Base-by-base conservation (phyloP, 1,140 invertebrate species). In the Calliopsis andreniformis region DNA sequence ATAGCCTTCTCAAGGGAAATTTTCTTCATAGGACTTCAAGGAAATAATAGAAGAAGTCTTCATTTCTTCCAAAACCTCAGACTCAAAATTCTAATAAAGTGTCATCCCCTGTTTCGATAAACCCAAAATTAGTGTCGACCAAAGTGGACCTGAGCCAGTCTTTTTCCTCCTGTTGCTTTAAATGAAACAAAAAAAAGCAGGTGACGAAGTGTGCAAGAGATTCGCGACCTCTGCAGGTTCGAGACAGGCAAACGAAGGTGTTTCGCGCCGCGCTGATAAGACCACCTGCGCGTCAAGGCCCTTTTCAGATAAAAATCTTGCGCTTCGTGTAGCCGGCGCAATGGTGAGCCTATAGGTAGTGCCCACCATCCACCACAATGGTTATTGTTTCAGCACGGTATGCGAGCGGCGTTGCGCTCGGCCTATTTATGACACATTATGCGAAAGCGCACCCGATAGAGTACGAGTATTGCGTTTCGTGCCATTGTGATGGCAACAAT, bases 391-490 rank as follows among this genome's bases (percentile, higher is more conserved):
- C 87, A 90, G 84, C 80, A 56, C 80, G 86, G 87, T 83, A 89
- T 87, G 87, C 87, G 82, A 83, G 87, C 71, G 66, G 68, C 78
- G 86, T 79, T 85, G 77, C 75, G 87, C 80, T 87, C 89, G 88
- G 88, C 90, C 90, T 92, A 91, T 92, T 92, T 92, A 92, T 92
- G 91, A 92, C 91, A 91, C 90, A 92, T 92, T 91, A 92, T 92
- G 88, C 91, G 89, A 91, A 89, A 91, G 89, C 86, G 85, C 88
- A 87, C 68, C 88, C 88, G 87, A 91, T 90, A 91, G 83, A 84
- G 80, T 84, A 85, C 80, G 85, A 72, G 84, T 88, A 88, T 87
- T 87, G 85, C 86, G 53, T 85, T 83, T 87, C 79, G 87, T 82
- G 84, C 87, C 88, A 91, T 91, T 92, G 91, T 91, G 85, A 85